A percentile compares a stretch with the other conserved stretches of the same genome.
Conservation (phyloP, 53 echinoderm and acorn worm genomes). For the Henricia sp. region DNA sequence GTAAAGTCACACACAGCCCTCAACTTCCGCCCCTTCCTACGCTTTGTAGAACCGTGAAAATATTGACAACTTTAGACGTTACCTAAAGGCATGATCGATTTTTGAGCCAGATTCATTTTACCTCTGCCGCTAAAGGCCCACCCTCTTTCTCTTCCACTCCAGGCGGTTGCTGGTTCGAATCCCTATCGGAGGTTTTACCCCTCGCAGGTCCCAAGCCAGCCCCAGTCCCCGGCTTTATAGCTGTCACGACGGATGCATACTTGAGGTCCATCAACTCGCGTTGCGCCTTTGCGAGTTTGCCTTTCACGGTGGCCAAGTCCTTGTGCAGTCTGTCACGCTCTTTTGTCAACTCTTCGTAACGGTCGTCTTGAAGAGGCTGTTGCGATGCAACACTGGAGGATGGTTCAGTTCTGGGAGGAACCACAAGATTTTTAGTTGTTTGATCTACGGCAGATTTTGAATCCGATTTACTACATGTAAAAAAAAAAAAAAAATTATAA, state of each 20-base stretch:
- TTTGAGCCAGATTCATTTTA: too few species aligned
- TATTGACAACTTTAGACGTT: too few species aligned
- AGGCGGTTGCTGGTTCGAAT: neutral
- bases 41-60: too few species aligned
- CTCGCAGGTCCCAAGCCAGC: neutral
- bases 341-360: constrained; percentile 47
- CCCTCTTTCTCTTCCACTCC: neutral
- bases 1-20: too few species aligned
- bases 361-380: neutral
- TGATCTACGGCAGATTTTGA: neutral
- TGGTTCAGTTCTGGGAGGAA: neutral
- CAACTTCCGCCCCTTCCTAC: too few species aligned
- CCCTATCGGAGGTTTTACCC: neutral
- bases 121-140: neutral
- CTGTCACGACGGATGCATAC: constrained; percentile 31
- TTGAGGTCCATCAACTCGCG: constrained; percentile 65
- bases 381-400: constrained; percentile 1
- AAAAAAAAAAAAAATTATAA: too few species aligned
- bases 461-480: too few species aligned
- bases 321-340: constrained; percentile 54
- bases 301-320: constrained; percentile 58
- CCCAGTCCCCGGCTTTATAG: neutral
- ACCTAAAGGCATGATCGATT: too few species aligned
- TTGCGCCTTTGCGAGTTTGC: constrained; percentile 66
- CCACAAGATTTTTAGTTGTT: neutral